Conservation (phyloP, 2,888 invertebrate species). For the Toxonevra muliebris region DNA sequence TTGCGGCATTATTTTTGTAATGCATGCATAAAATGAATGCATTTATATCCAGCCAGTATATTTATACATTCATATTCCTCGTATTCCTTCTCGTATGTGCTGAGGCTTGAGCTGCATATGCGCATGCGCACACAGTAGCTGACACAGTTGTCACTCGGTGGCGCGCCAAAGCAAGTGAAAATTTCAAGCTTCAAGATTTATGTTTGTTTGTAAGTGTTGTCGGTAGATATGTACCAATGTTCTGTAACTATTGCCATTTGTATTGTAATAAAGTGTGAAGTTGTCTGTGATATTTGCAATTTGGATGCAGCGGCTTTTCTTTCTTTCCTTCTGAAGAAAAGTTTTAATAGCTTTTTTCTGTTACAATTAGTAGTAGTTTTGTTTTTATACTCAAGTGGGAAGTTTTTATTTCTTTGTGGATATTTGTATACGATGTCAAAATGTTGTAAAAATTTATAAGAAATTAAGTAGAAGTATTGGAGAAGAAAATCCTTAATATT, state of each 20-base stretch:
- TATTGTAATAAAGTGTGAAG: slow-evolving; percentile 41
- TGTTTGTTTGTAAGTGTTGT: slow-evolving; percentile 32
- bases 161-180: slow-evolving; percentile 46
- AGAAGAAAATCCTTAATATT: too few relatives aligned
- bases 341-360: neutral
- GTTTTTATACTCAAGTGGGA: neutral
- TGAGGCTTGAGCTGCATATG: too few relatives aligned
- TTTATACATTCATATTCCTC: neutral
- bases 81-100: neutral
- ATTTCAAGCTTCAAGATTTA: slow-evolving; percentile 51
- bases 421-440: slow-evolving; percentile 3
- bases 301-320: slow-evolving; percentile 18
- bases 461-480: too few relatives aligned
- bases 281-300: slow-evolving; percentile 37
- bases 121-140: slow-evolving; percentile 57
- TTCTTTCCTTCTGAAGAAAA: neutral
- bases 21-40: slow-evolving; percentile 16
- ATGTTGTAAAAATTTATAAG: too few relatives aligned
- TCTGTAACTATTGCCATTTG: slow-evolving; percentile 19
- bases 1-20: slow-evolving; percentile 1
- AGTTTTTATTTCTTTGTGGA: slow-evolving; percentile 10
- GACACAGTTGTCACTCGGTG: slow-evolving; percentile 62
- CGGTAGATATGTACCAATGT: neutral
- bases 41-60: neutral
- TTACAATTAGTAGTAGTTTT: neutral